These are phyloP conservation scores for Dryobota labecula DNA, from an alignment of 2,888 invertebrate genomes.

Conservation along the genomic window DNA sequence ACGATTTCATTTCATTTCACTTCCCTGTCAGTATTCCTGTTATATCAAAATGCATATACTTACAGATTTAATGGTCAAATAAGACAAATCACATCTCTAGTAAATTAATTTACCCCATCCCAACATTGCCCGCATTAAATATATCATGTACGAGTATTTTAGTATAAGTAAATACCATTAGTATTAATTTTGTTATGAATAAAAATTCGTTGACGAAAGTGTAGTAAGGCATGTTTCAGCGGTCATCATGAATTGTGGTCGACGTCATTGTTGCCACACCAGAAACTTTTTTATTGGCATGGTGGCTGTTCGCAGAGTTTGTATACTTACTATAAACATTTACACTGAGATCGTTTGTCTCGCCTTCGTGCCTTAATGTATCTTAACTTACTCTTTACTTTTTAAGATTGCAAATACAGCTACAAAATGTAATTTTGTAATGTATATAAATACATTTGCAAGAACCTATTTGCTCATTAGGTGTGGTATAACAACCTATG, in stretches of 20 bases:
- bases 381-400: no score
- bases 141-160: no score
- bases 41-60: not conserved
- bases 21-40: not conserved
- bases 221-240: constrained; percentile 8
- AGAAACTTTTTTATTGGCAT: not conserved
- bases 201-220: not conserved
- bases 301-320: not conserved
- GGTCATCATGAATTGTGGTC: not conserved
- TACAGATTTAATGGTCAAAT: not conserved
- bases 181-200: not conserved
- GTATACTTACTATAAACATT: constrained; percentile 3
- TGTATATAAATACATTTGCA: not conserved
- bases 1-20: no score
- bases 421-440: not conserved
- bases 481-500: not conserved
- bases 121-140: not conserved
- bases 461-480: not conserved
- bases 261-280: constrained; percentile 1
- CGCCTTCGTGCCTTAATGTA: not conserved
- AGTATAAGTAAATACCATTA: no score
- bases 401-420: not conserved
- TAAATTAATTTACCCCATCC: not conserved
- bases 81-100: not conserved
- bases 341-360: not conserved